Evolutionary conservation across 1,140 invertebrate genomes (phyloP).

Genomic region (Subanguina moxae): DNA sequence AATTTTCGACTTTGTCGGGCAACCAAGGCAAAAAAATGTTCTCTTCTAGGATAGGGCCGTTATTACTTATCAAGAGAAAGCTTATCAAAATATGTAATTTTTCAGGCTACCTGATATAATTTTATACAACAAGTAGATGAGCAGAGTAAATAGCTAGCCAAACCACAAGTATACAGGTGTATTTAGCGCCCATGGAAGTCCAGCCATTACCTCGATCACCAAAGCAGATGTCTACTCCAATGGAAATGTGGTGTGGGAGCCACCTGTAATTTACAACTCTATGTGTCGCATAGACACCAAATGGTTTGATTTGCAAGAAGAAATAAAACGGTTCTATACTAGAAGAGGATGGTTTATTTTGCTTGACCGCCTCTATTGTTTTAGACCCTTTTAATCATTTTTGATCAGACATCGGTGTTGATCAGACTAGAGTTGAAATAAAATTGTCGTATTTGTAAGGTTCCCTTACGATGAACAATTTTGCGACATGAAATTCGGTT

Average conservation of each 20-base stretch:
- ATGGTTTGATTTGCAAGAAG: conserved; percentile 27
- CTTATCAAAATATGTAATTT: too few relatives aligned
- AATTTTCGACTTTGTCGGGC: too few relatives aligned
- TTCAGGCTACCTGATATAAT: conserved; percentile 71
- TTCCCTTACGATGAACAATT: conserved; percentile 52
- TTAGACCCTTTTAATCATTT: too few relatives aligned
- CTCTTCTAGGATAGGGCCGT: too few relatives aligned
- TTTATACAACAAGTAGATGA: conserved; percentile 70
- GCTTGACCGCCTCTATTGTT: too few relatives aligned
- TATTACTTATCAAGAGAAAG: too few relatives aligned
- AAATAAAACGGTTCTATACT: too few relatives aligned
- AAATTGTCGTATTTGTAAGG: conserved; percentile 18
- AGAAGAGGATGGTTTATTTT: conserved; percentile 5
- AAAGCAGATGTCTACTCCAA: conserved; percentile 43
- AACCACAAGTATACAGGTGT: background rate
- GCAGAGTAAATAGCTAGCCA: conserved; percentile 13
- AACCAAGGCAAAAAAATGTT: too few relatives aligned
- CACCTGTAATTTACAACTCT: conserved; percentile 55
- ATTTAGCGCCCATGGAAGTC: conserved; percentile 50
- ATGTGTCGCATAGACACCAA: conserved; percentile 55
- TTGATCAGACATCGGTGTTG: too few relatives aligned
- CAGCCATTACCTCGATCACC: conserved; percentile 37
- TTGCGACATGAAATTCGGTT: conserved; percentile 61
- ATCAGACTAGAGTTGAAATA: background rate
- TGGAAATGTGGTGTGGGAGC: conserved; percentile 48